A percentile compares a stretch with the other conserved stretches of the same genome.
phyloP scores from a whole-genome alignment of 2,797 vertebrate genomes.

The Notolabrus celidotus region DNA sequence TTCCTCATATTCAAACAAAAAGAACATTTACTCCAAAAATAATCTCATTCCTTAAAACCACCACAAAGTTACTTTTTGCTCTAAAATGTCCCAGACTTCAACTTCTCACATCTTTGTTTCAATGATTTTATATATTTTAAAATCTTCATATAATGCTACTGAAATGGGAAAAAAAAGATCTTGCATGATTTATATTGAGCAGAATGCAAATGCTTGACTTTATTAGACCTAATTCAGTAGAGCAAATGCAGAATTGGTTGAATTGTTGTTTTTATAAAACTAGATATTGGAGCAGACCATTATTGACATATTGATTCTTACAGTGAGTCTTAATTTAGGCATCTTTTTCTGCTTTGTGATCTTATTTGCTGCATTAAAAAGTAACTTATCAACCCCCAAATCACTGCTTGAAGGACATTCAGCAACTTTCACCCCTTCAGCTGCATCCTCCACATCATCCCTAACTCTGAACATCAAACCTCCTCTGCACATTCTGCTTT shows the following conservation, averaged over 20 bases:
- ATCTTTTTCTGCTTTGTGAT: neutral
- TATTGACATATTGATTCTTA: too few relatives aligned
- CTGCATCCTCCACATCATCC: conserved; percentile 57
- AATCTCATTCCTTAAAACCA: neutral
- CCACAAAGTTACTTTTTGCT: neutral
- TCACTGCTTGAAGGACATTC: conserved; percentile 23
- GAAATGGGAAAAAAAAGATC: neutral
- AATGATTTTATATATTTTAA: neutral
- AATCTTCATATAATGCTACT: neutral
- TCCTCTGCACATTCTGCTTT: conserved; percentile 50
- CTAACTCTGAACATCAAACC: conserved; percentile 58
- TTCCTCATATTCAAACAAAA: neutral
- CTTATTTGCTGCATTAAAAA: neutral
- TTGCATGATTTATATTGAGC: too few relatives aligned
- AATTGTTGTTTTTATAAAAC: too few relatives aligned
- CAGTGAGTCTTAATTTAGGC: too few relatives aligned
- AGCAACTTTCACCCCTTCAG: conserved; percentile 29
- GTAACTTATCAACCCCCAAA: neutral
- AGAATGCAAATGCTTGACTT: too few relatives aligned
- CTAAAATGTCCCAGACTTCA: neutral
- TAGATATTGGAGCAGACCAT: too few relatives aligned
- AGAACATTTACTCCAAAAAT: neutral
- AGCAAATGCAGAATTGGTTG: too few relatives aligned
- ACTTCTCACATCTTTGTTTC: neutral
- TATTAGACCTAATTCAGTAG: too few relatives aligned